A percentile compares a stretch with the other conserved stretches of the same genome.
Evolutionary conservation across 2,797 vertebrate species (phyloP).

Genomic region (Anomalospiza imberbis): DNA sequence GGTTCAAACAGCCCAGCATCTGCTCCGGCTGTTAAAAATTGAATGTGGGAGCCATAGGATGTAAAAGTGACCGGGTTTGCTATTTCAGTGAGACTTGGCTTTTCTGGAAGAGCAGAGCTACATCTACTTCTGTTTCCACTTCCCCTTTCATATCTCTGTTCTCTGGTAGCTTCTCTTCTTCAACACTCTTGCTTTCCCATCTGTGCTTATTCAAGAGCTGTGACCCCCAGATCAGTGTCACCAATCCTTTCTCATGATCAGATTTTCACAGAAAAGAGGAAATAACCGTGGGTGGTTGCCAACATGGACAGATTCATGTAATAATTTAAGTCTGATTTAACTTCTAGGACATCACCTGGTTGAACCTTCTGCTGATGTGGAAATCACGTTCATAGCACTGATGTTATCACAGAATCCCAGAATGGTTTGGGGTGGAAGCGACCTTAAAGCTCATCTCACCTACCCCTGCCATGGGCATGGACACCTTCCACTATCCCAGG

Average conservation of each 20-base stretch:
- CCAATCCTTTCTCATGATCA: background rate
- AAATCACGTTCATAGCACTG: accelerated
- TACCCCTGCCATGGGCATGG: background rate
- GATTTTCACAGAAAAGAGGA: background rate
- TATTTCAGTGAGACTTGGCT: background rate
- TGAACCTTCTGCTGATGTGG: background rate
- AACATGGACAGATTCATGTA: background rate
- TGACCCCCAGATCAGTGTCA: background rate
- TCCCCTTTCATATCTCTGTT: accelerated
- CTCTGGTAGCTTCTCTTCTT: background rate
- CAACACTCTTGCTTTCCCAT: background rate
- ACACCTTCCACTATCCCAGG: background rate
- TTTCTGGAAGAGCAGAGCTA: background rate
- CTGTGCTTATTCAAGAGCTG: background rate
- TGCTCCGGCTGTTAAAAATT: accelerated
- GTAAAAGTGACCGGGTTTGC: background rate
- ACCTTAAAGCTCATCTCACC: background rate
- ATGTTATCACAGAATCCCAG: background rate
- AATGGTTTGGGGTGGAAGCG: background rate
- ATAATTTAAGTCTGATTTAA: background rate
- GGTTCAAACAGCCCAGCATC: background rate
- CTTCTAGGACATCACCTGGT: background rate
- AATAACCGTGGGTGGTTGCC: background rate
- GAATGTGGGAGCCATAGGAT: background rate
- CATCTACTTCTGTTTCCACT: background rate